Evolutionary conservation across 2,797 vertebrate genomes (phyloP).

Genomic region (Neosilurus mollespiculum): DNA sequence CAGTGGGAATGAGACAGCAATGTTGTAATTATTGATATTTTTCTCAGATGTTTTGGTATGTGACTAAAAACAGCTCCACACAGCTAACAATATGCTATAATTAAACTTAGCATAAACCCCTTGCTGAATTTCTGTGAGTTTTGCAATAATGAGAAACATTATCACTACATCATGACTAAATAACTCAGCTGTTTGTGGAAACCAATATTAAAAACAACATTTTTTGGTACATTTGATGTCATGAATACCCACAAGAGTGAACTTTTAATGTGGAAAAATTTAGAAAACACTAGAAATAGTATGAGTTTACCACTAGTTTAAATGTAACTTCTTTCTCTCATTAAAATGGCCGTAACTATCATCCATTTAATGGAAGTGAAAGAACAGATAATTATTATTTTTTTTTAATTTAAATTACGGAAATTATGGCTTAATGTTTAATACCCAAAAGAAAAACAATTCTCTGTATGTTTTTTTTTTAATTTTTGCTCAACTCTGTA

Average conservation of each 20-base stretch:
- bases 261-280: slow-evolving; percentile 11
- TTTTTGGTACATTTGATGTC: slow-evolving; percentile 4
- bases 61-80: background rate
- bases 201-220: background rate
- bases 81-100: slow-evolving; percentile 3
- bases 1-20: background rate
- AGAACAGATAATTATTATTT: background rate
- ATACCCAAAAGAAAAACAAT: background rate
- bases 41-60: background rate
- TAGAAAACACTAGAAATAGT: slow-evolving; percentile 1
- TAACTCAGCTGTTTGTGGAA: background rate
- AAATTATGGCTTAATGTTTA: background rate
- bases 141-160: background rate
- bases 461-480: background rate
- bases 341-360: background rate
- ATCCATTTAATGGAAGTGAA: background rate
- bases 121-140: slow-evolving; percentile 6
- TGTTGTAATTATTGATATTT: background rate
- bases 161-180: slow-evolving; percentile 1
- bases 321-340: background rate
- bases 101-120: background rate
- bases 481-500: background rate
- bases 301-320: background rate
- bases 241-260: background rate
- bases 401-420: background rate